Evolutionary conservation across 2,797 vertebrate genomes (phyloP).

Genomic region (Decapterus maruadsi): DNA sequence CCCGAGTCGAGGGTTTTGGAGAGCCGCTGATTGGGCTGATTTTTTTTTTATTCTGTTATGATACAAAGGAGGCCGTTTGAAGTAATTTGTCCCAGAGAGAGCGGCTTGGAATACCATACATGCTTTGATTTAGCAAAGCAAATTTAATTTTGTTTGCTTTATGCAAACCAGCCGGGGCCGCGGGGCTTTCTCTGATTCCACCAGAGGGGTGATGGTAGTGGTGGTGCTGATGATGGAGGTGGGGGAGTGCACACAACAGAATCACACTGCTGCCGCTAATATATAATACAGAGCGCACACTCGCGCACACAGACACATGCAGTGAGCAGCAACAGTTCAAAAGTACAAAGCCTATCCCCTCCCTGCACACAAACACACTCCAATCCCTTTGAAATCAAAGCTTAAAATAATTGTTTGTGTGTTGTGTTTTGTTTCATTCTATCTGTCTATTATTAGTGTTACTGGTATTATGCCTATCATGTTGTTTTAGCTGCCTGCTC

Average conservation of each 20-base stretch:
- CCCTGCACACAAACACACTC: constrained; percentile 34
- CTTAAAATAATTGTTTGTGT: constrained; percentile 85
- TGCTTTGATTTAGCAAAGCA: constrained; percentile 99
- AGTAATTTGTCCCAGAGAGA: constrained; percentile 99
- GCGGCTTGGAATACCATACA: constrained; percentile 96
- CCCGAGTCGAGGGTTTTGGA: constrained; percentile 97
- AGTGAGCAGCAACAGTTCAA: constrained; percentile 79
- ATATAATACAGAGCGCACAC: constrained; percentile 64
- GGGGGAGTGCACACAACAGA: constrained; percentile 73
- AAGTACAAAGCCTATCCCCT: constrained; percentile 75
- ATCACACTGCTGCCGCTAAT: constrained; percentile 74
- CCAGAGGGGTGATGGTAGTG: constrained; percentile 90
- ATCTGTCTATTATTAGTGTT: constrained; percentile 81
- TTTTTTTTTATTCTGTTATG: constrained; percentile 97
- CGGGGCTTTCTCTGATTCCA: constrained; percentile 88
- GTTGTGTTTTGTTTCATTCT: constrained; percentile 80
- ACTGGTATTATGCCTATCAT: constrained; percentile 79
- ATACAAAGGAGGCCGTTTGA: constrained; percentile 99
- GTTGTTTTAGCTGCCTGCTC: constrained; percentile 75
- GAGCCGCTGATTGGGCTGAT: constrained; percentile 98
- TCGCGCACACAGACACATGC: constrained; percentile 57
- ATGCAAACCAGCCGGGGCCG: constrained; percentile 98
- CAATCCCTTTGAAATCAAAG: constrained; percentile 84
- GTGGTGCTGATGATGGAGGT: constrained; percentile 76
- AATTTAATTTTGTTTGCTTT: constrained; percentile 99